A percentile compares a stretch with the other conserved stretches of the same genome.
These are phyloP conservation scores for Apteryx mantelli DNA, from an alignment of 2,113 vertebrate genomes.

Conservation along the genomic window DNA sequence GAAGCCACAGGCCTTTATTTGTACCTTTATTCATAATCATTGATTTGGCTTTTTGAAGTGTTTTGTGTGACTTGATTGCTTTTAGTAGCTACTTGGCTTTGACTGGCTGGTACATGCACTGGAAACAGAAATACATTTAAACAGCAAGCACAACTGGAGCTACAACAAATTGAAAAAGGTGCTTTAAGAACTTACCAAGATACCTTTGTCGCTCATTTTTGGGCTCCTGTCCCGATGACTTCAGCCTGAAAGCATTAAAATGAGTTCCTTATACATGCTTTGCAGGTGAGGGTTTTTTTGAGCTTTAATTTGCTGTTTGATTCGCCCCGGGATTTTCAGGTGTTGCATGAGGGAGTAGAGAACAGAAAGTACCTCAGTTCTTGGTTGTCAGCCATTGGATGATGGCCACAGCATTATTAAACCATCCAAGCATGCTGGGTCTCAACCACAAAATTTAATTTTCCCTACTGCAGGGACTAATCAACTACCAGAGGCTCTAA, in stretches of 20 bases:
- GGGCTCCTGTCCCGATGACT: constrained; percentile 81
- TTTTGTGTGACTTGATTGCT: neutral
- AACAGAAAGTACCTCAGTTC: constrained; percentile 84
- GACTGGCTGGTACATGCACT: neutral
- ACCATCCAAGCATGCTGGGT: constrained; percentile 87
- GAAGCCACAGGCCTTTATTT: neutral
- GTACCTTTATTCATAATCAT: neutral
- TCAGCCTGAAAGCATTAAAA: constrained; percentile 90
- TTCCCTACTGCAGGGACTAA: constrained; percentile 83
- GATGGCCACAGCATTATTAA: constrained; percentile 93
- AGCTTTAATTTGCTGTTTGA: constrained; percentile 85
- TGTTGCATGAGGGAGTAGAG: constrained; percentile 86
- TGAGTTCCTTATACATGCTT: constrained; percentile 82
- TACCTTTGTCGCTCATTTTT: constrained; percentile 65
- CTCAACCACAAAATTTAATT: constrained; percentile 87
- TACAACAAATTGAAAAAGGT: constrained; percentile 43
- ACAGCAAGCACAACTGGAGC: constrained; percentile 2
- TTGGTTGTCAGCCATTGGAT: constrained; percentile 90
- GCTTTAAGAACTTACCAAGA: constrained; percentile 64
- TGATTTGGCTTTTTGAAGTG: neutral
- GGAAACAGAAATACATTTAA: constrained; percentile 42
- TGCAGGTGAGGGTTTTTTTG: constrained; percentile 86
- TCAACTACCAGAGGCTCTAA: constrained; percentile 78
- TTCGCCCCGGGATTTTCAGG: constrained; percentile 89
- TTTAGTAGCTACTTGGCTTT: constrained; percentile 31